These are phyloP conservation scores for Ceratina japonica DNA, from an alignment of 1,140 invertebrate genomes.

Conservation along the genomic window DNA sequence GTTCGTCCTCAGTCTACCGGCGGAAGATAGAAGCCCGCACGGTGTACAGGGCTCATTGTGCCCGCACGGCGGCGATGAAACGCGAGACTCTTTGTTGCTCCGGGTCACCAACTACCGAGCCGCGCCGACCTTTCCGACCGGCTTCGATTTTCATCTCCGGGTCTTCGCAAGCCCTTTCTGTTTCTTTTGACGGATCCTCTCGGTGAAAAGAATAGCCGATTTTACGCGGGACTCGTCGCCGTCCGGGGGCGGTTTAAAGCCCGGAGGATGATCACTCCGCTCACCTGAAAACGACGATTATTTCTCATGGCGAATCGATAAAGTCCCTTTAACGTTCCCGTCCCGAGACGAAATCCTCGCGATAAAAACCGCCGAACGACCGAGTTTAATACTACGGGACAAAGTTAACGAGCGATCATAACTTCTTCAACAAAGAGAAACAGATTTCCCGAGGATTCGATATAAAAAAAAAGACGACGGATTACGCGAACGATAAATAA, in stretches of 20 bases:
- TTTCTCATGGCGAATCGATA: neutral
- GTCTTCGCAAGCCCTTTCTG: neutral
- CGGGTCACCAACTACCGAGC: no score
- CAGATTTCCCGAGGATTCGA: no score
- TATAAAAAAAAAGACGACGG: no score
- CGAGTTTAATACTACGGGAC: neutral
- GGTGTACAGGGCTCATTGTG: constrained; percentile 6
- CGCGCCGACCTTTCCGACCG: neutral
- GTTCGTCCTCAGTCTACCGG: constrained; percentile 15
- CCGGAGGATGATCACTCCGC: neutral
- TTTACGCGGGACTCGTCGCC: neutral
- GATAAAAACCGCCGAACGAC: neutral
- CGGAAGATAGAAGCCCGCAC: neutral
- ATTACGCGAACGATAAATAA: neutral
- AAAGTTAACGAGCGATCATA: neutral
- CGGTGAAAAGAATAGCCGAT: no score
- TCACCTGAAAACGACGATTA: neutral
- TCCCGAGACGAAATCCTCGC: neutral
- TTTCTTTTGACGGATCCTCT: neutral
- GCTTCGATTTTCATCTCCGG: constrained; percentile 21
- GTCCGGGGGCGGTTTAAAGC: neutral
- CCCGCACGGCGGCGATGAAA: constrained; percentile 5
- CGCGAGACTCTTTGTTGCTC: neutral
- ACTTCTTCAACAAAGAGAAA: neutral
- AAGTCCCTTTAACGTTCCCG: neutral